Conservation (phyloP, 2,797 vertebrate species). For the Pangasius krempfi region DNA sequence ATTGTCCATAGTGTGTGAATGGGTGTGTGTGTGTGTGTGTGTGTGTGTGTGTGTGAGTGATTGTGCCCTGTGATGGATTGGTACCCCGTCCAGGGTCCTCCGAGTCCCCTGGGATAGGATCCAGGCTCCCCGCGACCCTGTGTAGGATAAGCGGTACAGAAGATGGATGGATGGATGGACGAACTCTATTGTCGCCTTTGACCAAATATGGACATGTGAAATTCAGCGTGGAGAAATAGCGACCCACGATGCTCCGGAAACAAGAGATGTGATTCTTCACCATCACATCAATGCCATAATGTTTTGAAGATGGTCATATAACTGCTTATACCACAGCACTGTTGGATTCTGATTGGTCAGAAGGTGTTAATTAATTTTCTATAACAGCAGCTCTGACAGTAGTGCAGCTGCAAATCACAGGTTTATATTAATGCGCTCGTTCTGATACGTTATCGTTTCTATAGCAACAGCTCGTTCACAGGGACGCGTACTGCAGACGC, state of each 20-base stretch:
- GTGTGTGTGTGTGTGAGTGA: too few species aligned
- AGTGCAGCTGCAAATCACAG: not conserved
- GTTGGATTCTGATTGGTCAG: not conserved
- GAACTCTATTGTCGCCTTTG: not conserved
- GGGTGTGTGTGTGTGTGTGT: too few species aligned
- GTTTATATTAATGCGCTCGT: not conserved
- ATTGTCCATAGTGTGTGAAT: too few species aligned
- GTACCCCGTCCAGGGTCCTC: too few species aligned
- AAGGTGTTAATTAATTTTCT: not conserved
- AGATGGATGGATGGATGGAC: too few species aligned
- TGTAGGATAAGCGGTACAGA: too few species aligned
- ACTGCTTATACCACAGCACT: not conserved
- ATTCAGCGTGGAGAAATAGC: not conserved
- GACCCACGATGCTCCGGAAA: not conserved
- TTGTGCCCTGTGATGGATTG: too few species aligned
- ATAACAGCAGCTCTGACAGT: not conserved
- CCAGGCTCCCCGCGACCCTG: too few species aligned
- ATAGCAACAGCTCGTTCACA: not conserved
- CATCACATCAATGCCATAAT: fast-evolving
- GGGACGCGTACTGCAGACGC: not conserved
- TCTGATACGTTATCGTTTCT: not conserved
- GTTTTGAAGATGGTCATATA: not conserved
- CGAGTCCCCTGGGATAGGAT: too few species aligned
- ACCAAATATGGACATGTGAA: not conserved
- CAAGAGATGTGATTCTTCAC: not conserved